Base-by-base conservation (phyloP, 1,140 invertebrate genomes). In the Oryzaephilus surinamensis region DNA sequence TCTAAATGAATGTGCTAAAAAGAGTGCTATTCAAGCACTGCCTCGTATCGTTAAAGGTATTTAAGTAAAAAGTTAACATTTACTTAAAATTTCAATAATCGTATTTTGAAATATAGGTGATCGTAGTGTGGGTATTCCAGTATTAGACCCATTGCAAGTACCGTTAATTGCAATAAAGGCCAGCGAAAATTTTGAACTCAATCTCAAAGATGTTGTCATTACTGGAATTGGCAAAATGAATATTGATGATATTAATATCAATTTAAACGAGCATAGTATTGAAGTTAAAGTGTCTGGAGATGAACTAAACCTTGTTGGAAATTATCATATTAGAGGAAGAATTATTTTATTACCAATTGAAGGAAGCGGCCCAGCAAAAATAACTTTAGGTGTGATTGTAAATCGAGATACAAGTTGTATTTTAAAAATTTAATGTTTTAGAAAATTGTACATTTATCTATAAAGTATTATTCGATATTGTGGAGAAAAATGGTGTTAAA, bases 261-360 rank as follows among this genome's bases (percentile, higher is more conserved):
- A 72, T 38, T 58, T 64, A 38, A 51, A 68, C 3, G 69, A 66
- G 16, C 48, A 61, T 57, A 70, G 56, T 63, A 63, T 47, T 43
- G 64, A 15, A 62, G 69, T 37, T 51, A 69, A 42, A 52, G 61
- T 54, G 57, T 40, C 46, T 10, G 51, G 58, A 44, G 52, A 54
- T n/a, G 45, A 55, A 32, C 39, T 79, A 41, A 68, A 74, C 42
- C 73, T 80, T 47, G 52, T 75, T 4, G 74, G 70, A 0, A 67
- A 81, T 48, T 84, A 84, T 45, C 70, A 74, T 29, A 66, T 83
- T 53, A 68, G 71, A 13, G 81, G 82, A 16, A 70, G 72, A 31
- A 72, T 85, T 32, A 52, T 84, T 3, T 50, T 85, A 10, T 50
- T 85, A 17, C 79, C 79, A 0, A 75, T 85, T 13, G 70, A 64